Evolutionary conservation across 2,113 vertebrate species (phyloP).

Genomic region (Ameiurus melas): DNA sequence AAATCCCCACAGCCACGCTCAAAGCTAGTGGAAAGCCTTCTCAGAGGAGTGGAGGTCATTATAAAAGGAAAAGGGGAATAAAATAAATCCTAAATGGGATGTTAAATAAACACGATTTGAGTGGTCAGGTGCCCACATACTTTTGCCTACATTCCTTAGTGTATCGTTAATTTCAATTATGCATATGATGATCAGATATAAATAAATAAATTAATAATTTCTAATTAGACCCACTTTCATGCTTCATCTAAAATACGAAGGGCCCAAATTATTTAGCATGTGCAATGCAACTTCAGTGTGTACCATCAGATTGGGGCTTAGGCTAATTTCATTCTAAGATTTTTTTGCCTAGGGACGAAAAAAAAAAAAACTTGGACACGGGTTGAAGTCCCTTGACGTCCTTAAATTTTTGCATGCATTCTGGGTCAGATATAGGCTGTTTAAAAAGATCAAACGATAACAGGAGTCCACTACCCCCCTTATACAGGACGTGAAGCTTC

Average conservation of each 20-base stretch:
- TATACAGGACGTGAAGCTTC: slow-evolving; percentile 84
- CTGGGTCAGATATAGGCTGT: neutral
- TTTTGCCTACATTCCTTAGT: neutral
- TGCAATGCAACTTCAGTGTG: neutral
- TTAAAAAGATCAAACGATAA: neutral
- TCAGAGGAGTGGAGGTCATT: too few species aligned
- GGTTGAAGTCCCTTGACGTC: neutral
- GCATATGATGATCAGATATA: neutral
- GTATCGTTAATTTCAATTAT: neutral
- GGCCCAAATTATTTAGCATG: neutral
- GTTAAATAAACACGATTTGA: neutral
- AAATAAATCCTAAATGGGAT: neutral
- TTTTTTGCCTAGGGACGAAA: too few species aligned
- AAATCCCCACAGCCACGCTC: neutral
- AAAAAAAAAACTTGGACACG: too few species aligned
- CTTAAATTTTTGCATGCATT: neutral
- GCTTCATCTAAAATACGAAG: neutral
- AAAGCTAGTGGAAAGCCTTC: neutral
- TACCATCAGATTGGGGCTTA: neutral
- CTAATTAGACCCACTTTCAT: too few species aligned
- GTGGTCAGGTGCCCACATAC: neutral
- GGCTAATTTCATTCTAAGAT: neutral
- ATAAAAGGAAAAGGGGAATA: neutral
- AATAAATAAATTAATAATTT: too few species aligned
- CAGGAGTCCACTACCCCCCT: neutral